A percentile compares a stretch with the other conserved stretches of the same genome.
phyloP scores from a whole-genome alignment of 2,888 invertebrate species.

The Synanthedon myopaeformis region DNA sequence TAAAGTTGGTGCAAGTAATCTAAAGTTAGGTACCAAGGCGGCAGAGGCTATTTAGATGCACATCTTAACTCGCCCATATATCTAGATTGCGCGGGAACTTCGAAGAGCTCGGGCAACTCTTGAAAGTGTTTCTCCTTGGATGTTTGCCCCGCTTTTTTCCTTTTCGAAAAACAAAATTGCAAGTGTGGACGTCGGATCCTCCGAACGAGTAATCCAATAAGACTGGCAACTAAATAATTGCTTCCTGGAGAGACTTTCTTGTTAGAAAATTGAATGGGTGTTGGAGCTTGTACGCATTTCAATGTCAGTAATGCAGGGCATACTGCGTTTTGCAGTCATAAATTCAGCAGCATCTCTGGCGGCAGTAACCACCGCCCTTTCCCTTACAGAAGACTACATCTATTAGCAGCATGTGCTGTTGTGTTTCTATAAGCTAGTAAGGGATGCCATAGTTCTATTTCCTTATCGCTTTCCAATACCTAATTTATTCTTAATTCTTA shows the following conservation, averaged over 20 bases:
- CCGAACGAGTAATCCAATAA: conserved; percentile 32
- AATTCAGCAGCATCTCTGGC: no score
- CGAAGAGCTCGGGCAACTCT: conserved; percentile 27
- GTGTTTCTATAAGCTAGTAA: no score
- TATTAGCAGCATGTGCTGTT: no score
- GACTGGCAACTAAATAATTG: conserved; percentile 29
- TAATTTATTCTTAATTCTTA: no score
- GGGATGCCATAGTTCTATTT: no score
- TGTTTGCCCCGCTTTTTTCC: conserved; percentile 20
- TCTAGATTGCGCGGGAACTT: conserved; percentile 61
- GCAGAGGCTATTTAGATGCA: conserved; percentile 69
- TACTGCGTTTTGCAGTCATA: no score
- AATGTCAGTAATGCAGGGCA: no score
- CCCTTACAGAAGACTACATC: no score
- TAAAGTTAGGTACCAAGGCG: conserved; percentile 65
- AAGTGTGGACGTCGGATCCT: conserved; percentile 23
- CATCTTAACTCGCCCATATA: conserved; percentile 68
- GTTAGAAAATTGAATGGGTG: neutral
- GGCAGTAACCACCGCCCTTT: no score
- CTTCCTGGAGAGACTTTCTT: conserved; percentile 4
- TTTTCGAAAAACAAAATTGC: conserved; percentile 28
- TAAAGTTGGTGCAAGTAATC: conserved; percentile 67
- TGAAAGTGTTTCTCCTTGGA: conserved; percentile 32
- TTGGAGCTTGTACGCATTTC: neutral
- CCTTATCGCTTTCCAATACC: no score